These are phyloP conservation scores for Clarias batrachus DNA, from an alignment of 2,113 vertebrate genomes.

Conservation along the genomic window DNA sequence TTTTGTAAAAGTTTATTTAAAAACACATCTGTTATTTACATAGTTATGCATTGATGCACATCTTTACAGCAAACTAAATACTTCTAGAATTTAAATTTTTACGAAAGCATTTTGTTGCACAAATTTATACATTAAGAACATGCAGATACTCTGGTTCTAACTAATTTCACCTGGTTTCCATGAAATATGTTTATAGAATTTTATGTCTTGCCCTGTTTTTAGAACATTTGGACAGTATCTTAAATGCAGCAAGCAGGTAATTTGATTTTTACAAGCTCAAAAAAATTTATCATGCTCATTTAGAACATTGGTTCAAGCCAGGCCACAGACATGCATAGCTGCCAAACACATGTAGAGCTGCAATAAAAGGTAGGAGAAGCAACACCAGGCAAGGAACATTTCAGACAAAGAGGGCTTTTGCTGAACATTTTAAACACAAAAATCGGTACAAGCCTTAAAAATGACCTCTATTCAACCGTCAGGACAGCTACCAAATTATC, in stretches of 20 bases:
- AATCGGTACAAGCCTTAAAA: background rate
- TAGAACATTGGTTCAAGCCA: constrained; percentile 50
- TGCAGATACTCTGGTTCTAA: background rate
- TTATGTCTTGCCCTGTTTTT: background rate
- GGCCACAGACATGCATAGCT: constrained; percentile 54
- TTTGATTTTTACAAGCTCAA: constrained; percentile 10
- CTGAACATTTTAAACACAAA: constrained; percentile 37
- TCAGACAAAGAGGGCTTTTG: constrained; percentile 44
- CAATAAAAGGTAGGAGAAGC: constrained; percentile 36
- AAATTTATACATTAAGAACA: background rate
- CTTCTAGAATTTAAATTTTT: background rate
- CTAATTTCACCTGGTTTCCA: background rate
- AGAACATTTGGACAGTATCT: background rate
- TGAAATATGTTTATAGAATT: background rate
- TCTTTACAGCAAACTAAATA: too few species aligned
- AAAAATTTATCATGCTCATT: background rate
- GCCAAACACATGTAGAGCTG: constrained; percentile 31
- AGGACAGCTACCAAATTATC: background rate
- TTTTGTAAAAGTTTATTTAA: too few species aligned
- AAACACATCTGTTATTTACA: too few species aligned
- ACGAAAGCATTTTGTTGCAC: background rate
- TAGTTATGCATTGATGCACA: too few species aligned
- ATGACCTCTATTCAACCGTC: background rate
- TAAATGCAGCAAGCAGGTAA: background rate
- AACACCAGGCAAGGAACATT: constrained; percentile 49